Conservation (phyloP, 1,140 invertebrate species). For the Acromyrmex echinatior region DNA sequence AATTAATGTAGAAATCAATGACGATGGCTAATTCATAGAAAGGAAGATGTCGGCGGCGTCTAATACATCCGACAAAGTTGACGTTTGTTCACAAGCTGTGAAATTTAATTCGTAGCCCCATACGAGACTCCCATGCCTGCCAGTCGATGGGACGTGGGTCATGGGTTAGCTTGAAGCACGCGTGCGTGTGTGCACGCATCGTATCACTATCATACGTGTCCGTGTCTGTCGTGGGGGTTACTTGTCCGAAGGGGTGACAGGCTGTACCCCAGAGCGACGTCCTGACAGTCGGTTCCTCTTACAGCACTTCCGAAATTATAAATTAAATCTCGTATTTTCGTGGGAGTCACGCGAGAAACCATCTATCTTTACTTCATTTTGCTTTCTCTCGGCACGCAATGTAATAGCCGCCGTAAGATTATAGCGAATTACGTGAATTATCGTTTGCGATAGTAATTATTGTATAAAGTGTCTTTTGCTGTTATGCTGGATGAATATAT, state of each 20-base stretch:
- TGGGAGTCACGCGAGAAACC: constrained; percentile 51
- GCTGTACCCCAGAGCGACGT: constrained; percentile 63
- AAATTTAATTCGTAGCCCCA: constrained; percentile 81
- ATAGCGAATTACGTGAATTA: constrained; percentile 1
- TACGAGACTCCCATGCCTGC: constrained; percentile 65
- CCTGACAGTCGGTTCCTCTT: constrained; percentile 74
- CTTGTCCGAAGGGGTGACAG: constrained; percentile 64
- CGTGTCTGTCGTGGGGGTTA: constrained; percentile 72
- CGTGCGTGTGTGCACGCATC: constrained; percentile 50
- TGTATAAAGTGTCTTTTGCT: not conserved
- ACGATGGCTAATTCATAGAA: constrained; percentile 9
- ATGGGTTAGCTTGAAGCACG: constrained; percentile 60
- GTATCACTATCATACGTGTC: constrained; percentile 48
- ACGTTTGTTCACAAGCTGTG: constrained; percentile 79
- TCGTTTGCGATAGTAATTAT: constrained; percentile 1
- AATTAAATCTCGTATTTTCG: constrained; percentile 80
- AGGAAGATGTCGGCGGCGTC: constrained; percentile 71
- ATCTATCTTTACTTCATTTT: not conserved
- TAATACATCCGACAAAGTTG: constrained; percentile 74
- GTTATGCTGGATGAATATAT: not conserved
- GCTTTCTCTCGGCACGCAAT: not conserved
- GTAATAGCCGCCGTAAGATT: not conserved
- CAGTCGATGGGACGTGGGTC: constrained; percentile 66
- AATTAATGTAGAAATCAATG: constrained; percentile 40
- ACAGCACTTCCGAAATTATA: constrained; percentile 82